A percentile compares a stretch with the other conserved stretches of the same genome.
Evolutionary conservation across 2,888 invertebrate species (phyloP).

Genomic region (Orthosia cruda): DNA sequence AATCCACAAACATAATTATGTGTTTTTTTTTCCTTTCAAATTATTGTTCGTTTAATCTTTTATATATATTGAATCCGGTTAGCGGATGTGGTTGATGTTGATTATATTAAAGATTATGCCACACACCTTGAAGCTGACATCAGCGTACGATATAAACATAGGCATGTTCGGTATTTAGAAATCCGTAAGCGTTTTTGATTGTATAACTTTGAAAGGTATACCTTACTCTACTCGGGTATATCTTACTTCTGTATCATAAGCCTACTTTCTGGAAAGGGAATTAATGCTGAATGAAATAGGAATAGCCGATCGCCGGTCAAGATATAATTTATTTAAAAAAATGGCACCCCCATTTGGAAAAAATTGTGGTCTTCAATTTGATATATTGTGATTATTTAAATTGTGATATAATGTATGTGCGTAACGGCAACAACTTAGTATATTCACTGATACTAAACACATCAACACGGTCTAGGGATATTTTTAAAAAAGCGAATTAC

Average conservation of each 20-base stretch:
- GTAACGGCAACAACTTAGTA: not conserved
- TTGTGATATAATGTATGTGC: not conserved
- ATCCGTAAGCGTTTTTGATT: constrained; percentile 6
- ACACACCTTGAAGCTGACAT: constrained; percentile 54
- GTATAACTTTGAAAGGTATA: not conserved
- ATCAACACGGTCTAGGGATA: too few species aligned
- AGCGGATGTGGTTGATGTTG: constrained; percentile 28
- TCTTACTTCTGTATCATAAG: too few species aligned
- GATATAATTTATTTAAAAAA: too few species aligned
- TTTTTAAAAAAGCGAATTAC: too few species aligned
- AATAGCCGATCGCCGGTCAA: too few species aligned
- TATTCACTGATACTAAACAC: too few species aligned
- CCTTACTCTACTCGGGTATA: too few species aligned
- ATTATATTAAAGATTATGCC: constrained; percentile 39
- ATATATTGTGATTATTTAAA: not conserved
- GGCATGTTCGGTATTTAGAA: not conserved
- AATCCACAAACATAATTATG: constrained; percentile 21
- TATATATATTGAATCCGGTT: constrained; percentile 58
- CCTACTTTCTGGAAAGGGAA: too few species aligned
- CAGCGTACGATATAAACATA: constrained; percentile 43
- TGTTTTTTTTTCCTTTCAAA: constrained; percentile 10
- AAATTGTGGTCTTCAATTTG: not conserved
- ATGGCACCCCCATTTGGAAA: too few species aligned
- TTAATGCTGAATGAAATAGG: too few species aligned
- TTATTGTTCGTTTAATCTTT: constrained; percentile 36